These are phyloP conservation scores for Drosophila pullipes DNA, from an alignment of 2,888 invertebrate genomes.

Conservation along the genomic window DNA sequence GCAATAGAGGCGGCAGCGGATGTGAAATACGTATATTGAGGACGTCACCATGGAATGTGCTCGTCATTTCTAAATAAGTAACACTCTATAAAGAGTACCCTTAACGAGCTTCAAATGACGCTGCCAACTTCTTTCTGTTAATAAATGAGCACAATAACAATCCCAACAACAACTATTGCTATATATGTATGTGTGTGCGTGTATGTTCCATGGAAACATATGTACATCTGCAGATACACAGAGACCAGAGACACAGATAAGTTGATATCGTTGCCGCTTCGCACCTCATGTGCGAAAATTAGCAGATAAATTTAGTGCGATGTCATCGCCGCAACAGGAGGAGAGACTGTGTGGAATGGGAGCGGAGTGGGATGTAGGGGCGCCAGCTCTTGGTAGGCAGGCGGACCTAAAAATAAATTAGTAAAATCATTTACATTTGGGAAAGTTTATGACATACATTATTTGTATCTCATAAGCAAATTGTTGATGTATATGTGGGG, in stretches of 20 bases:
- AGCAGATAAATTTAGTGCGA: slow-evolving; percentile 31
- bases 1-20: neutral
- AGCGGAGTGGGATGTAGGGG: neutral
- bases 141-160: neutral
- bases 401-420: neutral
- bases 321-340: slow-evolving; percentile 30
- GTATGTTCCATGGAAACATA: neutral
- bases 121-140: neutral
- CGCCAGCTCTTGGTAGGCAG: neutral
- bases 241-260: slow-evolving; percentile 4
- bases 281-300: slow-evolving; percentile 67
- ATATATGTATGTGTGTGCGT: too few relatives aligned
- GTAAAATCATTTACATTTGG: neutral
- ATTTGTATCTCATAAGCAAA: neutral
- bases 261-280: slow-evolving; percentile 37
- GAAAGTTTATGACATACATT: neutral
- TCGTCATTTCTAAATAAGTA: slow-evolving; percentile 39
- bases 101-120: neutral
- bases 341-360: neutral
- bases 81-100: slow-evolving; percentile 6
- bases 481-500: neutral
- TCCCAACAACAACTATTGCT: neutral
- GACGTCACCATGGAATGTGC: neutral
- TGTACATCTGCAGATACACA: neutral
- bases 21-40: neutral